phyloP scores from a whole-genome alignment of 1,140 invertebrate genomes.

The Goniozus legneri region DNA sequence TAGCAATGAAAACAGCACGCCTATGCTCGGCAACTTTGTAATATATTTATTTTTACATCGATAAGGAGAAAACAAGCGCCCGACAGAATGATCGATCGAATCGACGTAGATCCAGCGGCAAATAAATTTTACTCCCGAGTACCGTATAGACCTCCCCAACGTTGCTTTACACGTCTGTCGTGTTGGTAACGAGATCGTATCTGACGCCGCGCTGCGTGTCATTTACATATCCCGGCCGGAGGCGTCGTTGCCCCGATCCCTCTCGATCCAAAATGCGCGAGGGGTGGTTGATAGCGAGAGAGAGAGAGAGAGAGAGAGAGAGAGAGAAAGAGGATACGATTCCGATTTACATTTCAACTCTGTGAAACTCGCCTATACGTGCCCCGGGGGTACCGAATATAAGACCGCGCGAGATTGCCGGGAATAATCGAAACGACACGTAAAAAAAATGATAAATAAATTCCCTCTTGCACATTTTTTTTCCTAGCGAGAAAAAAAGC shows the following conservation, averaged over 20 bases:
- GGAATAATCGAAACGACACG: no score
- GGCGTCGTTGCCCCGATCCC: constrained; percentile 32
- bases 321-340: constrained; percentile 1
- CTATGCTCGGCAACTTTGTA: no score
- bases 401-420: no score
- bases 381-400: constrained; percentile 12
- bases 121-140: constrained; percentile 24
- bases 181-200: constrained; percentile 40
- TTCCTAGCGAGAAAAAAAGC: no score
- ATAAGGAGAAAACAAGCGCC: no score
- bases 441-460: no score
- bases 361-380: constrained; percentile 4
- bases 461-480: no score
- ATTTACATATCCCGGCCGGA: constrained; percentile 46
- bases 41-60: no score
- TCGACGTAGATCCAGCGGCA: constrained; percentile 15
- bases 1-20: no score
- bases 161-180: constrained; percentile 11
- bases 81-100: no score
- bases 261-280: constrained; percentile 19
- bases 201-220: constrained; percentile 38
- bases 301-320: not conserved
- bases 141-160: no score
- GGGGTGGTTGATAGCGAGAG: no score
- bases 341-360: constrained; percentile 24